A percentile compares a stretch with the other conserved stretches of the same genome.
Evolutionary conservation across 2,113 vertebrate genomes (phyloP).

Genomic region (Conger conger): DNA sequence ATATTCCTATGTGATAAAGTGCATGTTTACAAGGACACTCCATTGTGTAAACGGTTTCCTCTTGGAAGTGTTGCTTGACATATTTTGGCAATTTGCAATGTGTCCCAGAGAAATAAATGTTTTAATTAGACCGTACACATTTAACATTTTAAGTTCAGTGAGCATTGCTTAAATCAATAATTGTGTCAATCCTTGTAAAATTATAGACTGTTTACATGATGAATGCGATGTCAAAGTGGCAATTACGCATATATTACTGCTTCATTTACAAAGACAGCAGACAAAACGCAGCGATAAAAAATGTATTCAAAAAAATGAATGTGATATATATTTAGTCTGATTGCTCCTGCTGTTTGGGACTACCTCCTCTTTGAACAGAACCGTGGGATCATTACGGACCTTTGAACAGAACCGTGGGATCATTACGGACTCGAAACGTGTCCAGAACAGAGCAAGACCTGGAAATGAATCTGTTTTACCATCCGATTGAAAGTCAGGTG

Average conservation of each 20-base stretch:
- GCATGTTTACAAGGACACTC: not conserved
- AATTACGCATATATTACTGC: not conserved
- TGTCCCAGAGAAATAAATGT: not conserved
- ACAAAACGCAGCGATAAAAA: not conserved
- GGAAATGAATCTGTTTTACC: not conserved
- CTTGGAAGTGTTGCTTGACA: not conserved
- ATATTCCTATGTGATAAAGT: not conserved
- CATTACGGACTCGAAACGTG: no score
- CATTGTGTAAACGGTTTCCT: not conserved
- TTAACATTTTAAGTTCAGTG: not conserved
- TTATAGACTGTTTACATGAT: slow-evolving; percentile 5
- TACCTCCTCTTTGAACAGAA: not conserved
- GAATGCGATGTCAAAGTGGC: not conserved
- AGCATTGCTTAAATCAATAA: not conserved
- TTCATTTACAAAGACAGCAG: not conserved
- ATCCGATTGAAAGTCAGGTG: not conserved
- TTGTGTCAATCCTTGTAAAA: not conserved
- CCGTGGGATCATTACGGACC: not conserved
- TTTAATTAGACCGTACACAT: not conserved
- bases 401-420: no score
- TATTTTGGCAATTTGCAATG: slow-evolving; percentile 2
- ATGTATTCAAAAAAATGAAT: not conserved
- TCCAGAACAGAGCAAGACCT: not conserved
- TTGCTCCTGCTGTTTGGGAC: not conserved
- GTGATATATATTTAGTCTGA: not conserved